A percentile compares a stretch with the other conserved stretches of the same genome.
phyloP scores from a whole-genome alignment of 1,140 invertebrate species.

The Parapsyche elsis region DNA sequence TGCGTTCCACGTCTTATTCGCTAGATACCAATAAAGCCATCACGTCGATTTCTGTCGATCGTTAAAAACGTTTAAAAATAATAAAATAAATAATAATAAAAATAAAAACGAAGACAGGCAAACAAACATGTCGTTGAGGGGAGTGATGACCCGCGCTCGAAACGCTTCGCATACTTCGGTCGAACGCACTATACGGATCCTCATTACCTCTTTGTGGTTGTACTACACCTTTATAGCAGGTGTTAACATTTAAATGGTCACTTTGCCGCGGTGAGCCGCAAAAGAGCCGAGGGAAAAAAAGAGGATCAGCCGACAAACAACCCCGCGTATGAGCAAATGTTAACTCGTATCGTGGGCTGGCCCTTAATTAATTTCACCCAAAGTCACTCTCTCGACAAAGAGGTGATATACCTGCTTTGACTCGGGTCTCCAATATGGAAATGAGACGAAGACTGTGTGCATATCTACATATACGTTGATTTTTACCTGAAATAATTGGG shows the following conservation, averaged over 20 bases:
- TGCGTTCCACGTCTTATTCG: constrained; percentile 10
- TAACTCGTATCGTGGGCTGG: neutral
- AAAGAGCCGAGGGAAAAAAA: neutral
- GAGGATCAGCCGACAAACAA: neutral
- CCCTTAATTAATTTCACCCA: constrained; percentile 19
- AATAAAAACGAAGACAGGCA: neutral
- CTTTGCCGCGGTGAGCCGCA: constrained; percentile 14
- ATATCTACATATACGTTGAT: too few species aligned
- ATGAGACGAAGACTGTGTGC: too few species aligned
- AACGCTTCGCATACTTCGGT: neutral
- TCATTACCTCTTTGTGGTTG: constrained; percentile 27
- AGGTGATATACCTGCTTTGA: constrained; percentile 5
- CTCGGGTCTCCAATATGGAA: neutral
- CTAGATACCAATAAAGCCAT: constrained; percentile 24
- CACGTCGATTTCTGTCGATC: constrained; percentile 12
- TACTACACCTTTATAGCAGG: constrained; percentile 31
- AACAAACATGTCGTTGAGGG: neutral
- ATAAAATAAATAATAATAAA: constrained; percentile 13
- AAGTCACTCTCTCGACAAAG: neutral
- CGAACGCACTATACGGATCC: neutral
- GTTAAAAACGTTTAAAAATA: neutral
- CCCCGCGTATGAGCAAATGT: neutral
- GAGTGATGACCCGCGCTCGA: constrained; percentile 9
- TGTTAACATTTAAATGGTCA: constrained; percentile 33
- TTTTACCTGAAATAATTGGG: too few species aligned